Conservation (phyloP, 2,797 vertebrate genomes). For the Tapera naevia region DNA sequence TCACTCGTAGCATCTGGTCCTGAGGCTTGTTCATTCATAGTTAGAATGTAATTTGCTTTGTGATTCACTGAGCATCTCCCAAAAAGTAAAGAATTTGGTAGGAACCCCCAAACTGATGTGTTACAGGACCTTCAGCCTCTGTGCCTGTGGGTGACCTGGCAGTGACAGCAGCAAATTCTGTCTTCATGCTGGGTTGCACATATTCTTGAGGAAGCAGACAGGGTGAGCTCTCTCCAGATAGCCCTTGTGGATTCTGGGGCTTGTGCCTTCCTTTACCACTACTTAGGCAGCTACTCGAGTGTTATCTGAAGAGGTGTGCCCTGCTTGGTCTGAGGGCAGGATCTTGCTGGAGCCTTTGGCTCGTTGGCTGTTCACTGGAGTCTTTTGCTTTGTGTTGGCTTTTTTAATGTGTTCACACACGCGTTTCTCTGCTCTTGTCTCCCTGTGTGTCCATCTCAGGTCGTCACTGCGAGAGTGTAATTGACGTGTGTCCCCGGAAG, state of each 20-base stretch:
- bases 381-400: not conserved
- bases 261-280: not conserved
- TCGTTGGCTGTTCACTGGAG: accelerated
- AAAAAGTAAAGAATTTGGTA: not conserved
- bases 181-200: accelerated
- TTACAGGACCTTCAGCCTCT: not conserved
- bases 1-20: not conserved
- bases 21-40: not conserved
- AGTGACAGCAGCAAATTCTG: not conserved
- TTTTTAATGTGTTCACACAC: not conserved
- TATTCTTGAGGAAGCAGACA: not conserved
- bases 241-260: not conserved
- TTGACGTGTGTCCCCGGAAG: conserved; percentile 87
- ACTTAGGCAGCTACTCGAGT: not conserved
- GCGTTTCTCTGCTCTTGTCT: not conserved
- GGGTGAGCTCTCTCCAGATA: not conserved
- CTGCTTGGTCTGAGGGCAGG: not conserved
- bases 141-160: not conserved
- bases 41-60: not conserved
- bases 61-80: not conserved
- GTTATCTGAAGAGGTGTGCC: not conserved
- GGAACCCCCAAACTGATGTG: not conserved
- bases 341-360: not conserved
- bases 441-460: conserved; percentile 70
- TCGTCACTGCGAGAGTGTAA: conserved; percentile 89